phyloP scores from a whole-genome alignment of 2,888 invertebrate genomes.

The Parnassius orleans region DNA sequence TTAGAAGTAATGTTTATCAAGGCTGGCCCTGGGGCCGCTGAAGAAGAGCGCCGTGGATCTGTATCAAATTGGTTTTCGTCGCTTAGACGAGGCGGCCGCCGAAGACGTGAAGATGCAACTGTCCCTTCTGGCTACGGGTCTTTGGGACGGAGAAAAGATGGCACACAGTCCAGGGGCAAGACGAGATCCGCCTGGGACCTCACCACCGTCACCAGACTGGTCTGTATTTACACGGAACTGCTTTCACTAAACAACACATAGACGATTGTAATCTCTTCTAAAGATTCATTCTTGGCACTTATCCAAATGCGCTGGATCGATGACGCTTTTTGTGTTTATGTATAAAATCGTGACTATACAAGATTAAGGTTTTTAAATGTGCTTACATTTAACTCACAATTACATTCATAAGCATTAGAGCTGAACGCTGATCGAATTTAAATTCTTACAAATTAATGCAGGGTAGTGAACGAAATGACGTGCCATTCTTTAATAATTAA shows the following conservation, averaged over 20 bases:
- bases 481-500: slow-evolving; percentile 16
- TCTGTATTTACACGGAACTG: slow-evolving; percentile 60
- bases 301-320: slow-evolving; percentile 74
- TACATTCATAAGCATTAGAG: background rate
- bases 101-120: slow-evolving; percentile 67
- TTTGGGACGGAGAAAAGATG: slow-evolving; percentile 75
- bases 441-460: slow-evolving; percentile 12
- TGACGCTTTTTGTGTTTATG: slow-evolving; percentile 60
- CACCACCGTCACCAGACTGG: slow-evolving; percentile 78
- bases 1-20: slow-evolving; percentile 78
- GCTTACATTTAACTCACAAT: background rate
- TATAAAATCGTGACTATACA: slow-evolving; percentile 57
- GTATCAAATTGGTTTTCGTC: slow-evolving; percentile 92
- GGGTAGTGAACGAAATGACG: slow-evolving; percentile 15
- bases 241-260: slow-evolving; percentile 33
- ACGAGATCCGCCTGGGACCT: slow-evolving; percentile 83
- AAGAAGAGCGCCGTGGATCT: slow-evolving; percentile 84
- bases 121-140: slow-evolving; percentile 74
- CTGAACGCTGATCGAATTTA: slow-evolving; percentile 7
- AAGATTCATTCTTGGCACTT: slow-evolving; percentile 63
- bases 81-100: slow-evolving; percentile 82
- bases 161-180: slow-evolving; percentile 68
- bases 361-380: slow-evolving; percentile 22
- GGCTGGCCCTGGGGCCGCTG: slow-evolving; percentile 67
- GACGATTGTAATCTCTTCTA: slow-evolving; percentile 47